These are phyloP conservation scores for Crossoptilon crossoptilon DNA, from an alignment of 2,797 vertebrate genomes.

Conservation along the genomic window DNA sequence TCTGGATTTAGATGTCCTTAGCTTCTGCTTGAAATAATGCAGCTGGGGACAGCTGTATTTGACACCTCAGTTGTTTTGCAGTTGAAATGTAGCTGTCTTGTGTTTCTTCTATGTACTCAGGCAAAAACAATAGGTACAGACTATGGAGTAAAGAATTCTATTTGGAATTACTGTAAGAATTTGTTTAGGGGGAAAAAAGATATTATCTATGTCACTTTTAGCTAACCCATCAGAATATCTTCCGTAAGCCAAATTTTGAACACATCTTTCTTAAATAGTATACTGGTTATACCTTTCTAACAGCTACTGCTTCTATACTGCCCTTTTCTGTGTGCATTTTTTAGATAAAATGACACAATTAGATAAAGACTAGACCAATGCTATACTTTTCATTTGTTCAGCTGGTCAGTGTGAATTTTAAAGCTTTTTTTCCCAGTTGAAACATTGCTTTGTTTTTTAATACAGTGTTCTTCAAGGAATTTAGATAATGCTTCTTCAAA, in stretches of 20 bases:
- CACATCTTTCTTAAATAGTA: not conserved
- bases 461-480: not conserved
- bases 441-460: not conserved
- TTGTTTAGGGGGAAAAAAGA: not conserved
- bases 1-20: not conserved
- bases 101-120: not conserved
- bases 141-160: not conserved
- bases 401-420: not conserved
- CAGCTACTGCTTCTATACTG: not conserved
- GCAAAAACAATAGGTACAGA: not conserved
- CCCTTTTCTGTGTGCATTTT: not conserved
- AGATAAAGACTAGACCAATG: accelerated
- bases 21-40: not conserved
- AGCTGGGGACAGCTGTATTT: not conserved
- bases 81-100: not conserved
- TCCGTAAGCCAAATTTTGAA: not conserved
- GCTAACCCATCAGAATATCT: not conserved
- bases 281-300: not conserved
- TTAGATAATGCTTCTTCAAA: not conserved
- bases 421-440: not conserved
- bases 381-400: not conserved
- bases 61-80: not conserved
- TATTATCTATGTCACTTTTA: not conserved
- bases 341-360: not conserved
- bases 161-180: not conserved